Base-by-base conservation (phyloP, 2,113 vertebrate species). In the Orcinus orca region DNA sequence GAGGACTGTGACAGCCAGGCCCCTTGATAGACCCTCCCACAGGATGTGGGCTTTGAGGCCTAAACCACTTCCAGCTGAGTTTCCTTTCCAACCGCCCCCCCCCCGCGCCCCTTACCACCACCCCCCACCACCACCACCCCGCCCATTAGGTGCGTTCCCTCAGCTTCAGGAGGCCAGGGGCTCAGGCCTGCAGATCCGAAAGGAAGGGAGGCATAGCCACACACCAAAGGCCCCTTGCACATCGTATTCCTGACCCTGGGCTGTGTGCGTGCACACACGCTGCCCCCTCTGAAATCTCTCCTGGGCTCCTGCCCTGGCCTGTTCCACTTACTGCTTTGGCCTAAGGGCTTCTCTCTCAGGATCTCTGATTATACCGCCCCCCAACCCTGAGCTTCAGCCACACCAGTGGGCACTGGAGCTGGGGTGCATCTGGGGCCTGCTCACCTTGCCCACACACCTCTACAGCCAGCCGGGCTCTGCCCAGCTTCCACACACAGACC, bases 261-360 rank as follows among this genome's bases (percentile, higher is more conserved):
- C 88, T 88, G 17, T 81, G 87, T 85, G 92, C 25, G 50, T 65
- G 21, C n/a, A 60, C n/a, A 15, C 44, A 55, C 47, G 33, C 67
- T 76, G 33, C 50, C 26, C 18, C 58, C n/a, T 62, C 58, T 36
- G 73, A 71, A 62, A 36, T 71, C 84, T 71, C 71, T 67, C 84
- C 38, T 36, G 23, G 47, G 58, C 33, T 41, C 68, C 60, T 86
- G 67, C 20, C 36, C 87, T 93, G 44, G 80, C 38, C 67, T 81
- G 41, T 15, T 74, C 77, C 85, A 94, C 53, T 90, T 62, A 85
- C 41, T 89, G 94, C 18, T 92, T 93, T 71, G 74, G 97, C 97
- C 97, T 88, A 83, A 92, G 94, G 97, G 97, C 96, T 93, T 95
- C 31, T 97, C n/a, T 97, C 97, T 98, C 97, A 98, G 97, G 97